Conservation (phyloP, 1,140 invertebrate genomes). For the Holcopasites calliopsidis region DNA sequence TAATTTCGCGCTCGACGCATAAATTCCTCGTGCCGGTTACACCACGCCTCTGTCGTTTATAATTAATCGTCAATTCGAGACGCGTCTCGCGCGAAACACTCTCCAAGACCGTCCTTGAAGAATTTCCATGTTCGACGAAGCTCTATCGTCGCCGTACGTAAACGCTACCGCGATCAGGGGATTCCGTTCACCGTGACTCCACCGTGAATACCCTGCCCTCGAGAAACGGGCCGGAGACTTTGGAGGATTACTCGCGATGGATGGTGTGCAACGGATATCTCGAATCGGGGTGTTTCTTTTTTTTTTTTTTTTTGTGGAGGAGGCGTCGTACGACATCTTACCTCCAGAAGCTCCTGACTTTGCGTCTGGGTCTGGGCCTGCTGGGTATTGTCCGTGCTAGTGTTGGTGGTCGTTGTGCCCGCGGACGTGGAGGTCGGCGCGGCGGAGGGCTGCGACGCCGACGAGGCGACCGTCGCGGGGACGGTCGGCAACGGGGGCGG, state of each 20-base stretch:
- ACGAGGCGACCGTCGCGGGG: slow-evolving; percentile 39
- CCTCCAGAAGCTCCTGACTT: slow-evolving; percentile 79
- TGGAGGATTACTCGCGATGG: slow-evolving; percentile 8
- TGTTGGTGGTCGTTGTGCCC: slow-evolving; percentile 54
- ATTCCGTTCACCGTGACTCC: neutral
- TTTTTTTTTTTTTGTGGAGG: too few species aligned
- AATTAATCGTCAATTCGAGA: neutral
- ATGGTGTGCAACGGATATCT: neutral
- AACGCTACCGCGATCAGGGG: too few species aligned
- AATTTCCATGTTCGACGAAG: neutral
- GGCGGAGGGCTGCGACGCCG: slow-evolving; percentile 42
- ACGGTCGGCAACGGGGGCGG: slow-evolving; percentile 51
- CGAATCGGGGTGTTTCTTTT: too few species aligned
- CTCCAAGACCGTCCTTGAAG: neutral
- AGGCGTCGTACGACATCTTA: slow-evolving; percentile 72
- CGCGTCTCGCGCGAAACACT: neutral
- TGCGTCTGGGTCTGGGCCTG: slow-evolving; percentile 75
- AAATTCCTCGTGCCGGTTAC: neutral
- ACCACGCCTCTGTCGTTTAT: neutral
- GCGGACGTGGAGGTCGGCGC: slow-evolving; percentile 53
- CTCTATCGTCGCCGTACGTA: too few species aligned
- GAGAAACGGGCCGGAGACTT: neutral
- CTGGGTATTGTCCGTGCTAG: slow-evolving; percentile 68
- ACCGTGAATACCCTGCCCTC: neutral
- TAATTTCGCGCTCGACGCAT: neutral